Base-by-base conservation (phyloP, 2,888 invertebrate genomes). In the Drosophila mercatorum region DNA sequence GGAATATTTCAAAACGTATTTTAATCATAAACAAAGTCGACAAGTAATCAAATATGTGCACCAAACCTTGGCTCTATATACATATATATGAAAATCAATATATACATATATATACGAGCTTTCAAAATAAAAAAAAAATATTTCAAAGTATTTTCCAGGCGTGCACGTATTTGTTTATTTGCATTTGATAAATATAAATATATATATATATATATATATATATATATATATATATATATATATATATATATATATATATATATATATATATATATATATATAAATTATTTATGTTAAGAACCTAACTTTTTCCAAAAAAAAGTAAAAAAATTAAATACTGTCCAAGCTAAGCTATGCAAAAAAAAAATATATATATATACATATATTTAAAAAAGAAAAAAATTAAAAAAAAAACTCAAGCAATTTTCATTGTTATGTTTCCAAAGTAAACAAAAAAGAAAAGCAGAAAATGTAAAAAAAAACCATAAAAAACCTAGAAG, bases 391-490 rank as follows among this genome's bases (percentile, higher is more conserved):
- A 38, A 17, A 51, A 17, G 7, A 11, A 17, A 34, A 66, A 66
- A 49, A 63, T 55, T 22, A 41, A 36, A 7, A 12, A 22, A 34
- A 51, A 34, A 59, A 80, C 60, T 72, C 49, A 63, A 74, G 57
- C 69, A 69, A 78, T 68, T 75, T 81, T 65, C 68, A 63, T 56
- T 72, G 70, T 72, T 81, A 83, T 78, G 72, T 83, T 86, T 78
- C 46, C 52, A 79, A 77, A 70, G 71, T 78, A 65, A 86, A 78
- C 69, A 81, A 80, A 79, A 77, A 68, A 41, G 22, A 12, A 46
- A 34, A 58, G 68, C 41, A 40, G 68, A 44, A 38, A 41, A 41
- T 14, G 2, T 4, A 3, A 26, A 40, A 55, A 70, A 17, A 49
- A 28, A 31, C 52, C 70, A 46, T 72, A 17, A 75, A 88, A 89